phyloP scores from a whole-genome alignment of 2,888 invertebrate genomes.

The Acronicta leporina region DNA sequence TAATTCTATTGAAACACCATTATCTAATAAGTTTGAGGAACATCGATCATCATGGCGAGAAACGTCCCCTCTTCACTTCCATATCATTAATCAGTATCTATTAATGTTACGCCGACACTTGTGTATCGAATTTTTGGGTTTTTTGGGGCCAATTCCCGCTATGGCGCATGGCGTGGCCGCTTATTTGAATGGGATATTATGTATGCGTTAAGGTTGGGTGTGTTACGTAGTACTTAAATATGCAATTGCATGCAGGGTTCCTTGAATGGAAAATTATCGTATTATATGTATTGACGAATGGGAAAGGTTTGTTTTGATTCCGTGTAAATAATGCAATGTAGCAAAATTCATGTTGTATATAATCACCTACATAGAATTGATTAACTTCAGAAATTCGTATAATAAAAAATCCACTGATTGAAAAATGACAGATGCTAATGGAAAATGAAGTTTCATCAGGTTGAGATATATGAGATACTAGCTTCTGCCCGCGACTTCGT shows the following conservation, averaged over 20 bases:
- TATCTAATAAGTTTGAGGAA: slow-evolving; percentile 84
- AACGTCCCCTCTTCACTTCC: slow-evolving; percentile 80
- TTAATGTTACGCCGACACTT: slow-evolving; percentile 83
- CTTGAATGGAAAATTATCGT: background rate
- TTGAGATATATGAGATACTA: too few species aligned
- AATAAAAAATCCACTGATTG: too few species aligned
- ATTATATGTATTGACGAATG: background rate
- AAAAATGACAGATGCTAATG: too few species aligned
- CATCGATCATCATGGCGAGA: slow-evolving; percentile 81
- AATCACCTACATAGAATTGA: too few species aligned
- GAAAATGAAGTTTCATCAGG: too few species aligned
- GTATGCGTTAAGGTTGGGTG: slow-evolving; percentile 23
- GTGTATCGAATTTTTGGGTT: slow-evolving; percentile 77
- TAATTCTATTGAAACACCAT: slow-evolving; percentile 88
- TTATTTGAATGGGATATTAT: slow-evolving; percentile 16
- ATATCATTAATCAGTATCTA: slow-evolving; percentile 88
- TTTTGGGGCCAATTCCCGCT: slow-evolving; percentile 47
- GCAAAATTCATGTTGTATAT: background rate
- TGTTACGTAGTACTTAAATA: slow-evolving; percentile 36
- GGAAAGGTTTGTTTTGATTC: background rate
- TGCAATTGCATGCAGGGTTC: slow-evolving; percentile 31
- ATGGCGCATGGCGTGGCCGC: slow-evolving; percentile 26
- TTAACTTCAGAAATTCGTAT: too few species aligned
- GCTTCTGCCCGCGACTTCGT: too few species aligned
- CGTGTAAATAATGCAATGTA: background rate